Conservation (phyloP, 2,888 invertebrate genomes). For the Melipona bicolor region DNA sequence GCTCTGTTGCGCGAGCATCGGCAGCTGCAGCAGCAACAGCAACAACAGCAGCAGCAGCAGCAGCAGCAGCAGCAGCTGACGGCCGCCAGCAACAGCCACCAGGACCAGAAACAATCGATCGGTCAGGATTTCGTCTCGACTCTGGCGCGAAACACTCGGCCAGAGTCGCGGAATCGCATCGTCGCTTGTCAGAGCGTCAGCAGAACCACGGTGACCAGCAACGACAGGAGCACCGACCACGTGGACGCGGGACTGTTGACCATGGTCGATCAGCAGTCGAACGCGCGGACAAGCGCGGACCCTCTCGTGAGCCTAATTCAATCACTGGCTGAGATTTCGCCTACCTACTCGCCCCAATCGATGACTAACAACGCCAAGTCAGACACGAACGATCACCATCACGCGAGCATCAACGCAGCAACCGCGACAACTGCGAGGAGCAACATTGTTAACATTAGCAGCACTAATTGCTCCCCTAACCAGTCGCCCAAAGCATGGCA, state of each 20-base stretch:
- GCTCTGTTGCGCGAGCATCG: slow-evolving; percentile 78
- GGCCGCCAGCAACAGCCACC: slow-evolving; percentile 64
- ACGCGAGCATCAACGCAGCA: slow-evolving; percentile 33
- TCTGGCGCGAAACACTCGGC: slow-evolving; percentile 48
- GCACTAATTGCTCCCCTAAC: slow-evolving; percentile 81
- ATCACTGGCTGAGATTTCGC: slow-evolving; percentile 80
- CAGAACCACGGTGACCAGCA: slow-evolving; percentile 67
- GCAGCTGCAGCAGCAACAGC: slow-evolving; percentile 79
- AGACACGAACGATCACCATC: slow-evolving; percentile 68
- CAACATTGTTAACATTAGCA: slow-evolving; percentile 71
- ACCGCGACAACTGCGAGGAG: slow-evolving; percentile 59
- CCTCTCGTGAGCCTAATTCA: slow-evolving; percentile 82
- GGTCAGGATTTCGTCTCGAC: slow-evolving; percentile 35
- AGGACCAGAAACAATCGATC: slow-evolving; percentile 48
- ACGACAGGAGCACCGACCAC: slow-evolving; percentile 65
- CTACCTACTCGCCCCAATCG: slow-evolving; percentile 70
- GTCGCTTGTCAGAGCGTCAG: slow-evolving; percentile 79
- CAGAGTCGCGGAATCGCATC: slow-evolving; percentile 65
- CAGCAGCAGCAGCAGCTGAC: slow-evolving; percentile 48
- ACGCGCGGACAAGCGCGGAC: slow-evolving; percentile 60
- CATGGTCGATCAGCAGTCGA: slow-evolving; percentile 71
- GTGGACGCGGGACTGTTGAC: slow-evolving; percentile 76
- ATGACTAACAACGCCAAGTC: slow-evolving; percentile 77
- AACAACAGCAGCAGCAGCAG: background rate
- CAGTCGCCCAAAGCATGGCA: slow-evolving; percentile 84